Evolutionary conservation across 2,797 vertebrate species (phyloP).

Genomic region (Eulemur albifrons): DNA sequence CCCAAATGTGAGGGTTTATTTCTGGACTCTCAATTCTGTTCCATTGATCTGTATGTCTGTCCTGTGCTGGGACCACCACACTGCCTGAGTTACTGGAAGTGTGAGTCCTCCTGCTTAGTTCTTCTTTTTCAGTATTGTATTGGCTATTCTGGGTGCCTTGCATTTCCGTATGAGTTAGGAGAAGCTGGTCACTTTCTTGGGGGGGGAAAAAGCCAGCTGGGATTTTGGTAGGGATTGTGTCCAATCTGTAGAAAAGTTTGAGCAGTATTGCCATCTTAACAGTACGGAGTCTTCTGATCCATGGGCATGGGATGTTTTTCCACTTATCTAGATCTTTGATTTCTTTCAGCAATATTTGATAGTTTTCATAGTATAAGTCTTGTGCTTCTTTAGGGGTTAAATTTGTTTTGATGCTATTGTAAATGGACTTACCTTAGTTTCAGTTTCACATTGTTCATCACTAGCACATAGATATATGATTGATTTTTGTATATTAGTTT

Average conservation of each 20-base stretch:
- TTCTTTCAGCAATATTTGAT: neutral
- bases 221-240: neutral
- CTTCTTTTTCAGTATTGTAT: neutral
- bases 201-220: neutral
- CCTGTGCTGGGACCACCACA: rapidly evolving
- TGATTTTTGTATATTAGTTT: neutral
- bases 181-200: neutral
- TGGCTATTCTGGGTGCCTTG: neutral
- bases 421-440: neutral
- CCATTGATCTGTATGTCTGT: neutral
- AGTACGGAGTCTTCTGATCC: neutral
- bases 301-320: neutral
- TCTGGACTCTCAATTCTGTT: neutral
- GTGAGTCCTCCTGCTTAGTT: neutral
- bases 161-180: neutral
- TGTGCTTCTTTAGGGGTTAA: neutral
- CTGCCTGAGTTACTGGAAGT: too few species aligned
- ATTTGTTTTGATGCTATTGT: neutral
- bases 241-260: neutral
- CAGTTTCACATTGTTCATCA: neutral
- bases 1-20: neutral
- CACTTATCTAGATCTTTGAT: neutral
- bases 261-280: neutral
- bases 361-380: neutral
- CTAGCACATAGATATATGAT: neutral